Evolutionary conservation across 2,113 vertebrate genomes (phyloP), one percentile per base, ranked within the genome.

Genomic region (Aythya baeri): DNA sequence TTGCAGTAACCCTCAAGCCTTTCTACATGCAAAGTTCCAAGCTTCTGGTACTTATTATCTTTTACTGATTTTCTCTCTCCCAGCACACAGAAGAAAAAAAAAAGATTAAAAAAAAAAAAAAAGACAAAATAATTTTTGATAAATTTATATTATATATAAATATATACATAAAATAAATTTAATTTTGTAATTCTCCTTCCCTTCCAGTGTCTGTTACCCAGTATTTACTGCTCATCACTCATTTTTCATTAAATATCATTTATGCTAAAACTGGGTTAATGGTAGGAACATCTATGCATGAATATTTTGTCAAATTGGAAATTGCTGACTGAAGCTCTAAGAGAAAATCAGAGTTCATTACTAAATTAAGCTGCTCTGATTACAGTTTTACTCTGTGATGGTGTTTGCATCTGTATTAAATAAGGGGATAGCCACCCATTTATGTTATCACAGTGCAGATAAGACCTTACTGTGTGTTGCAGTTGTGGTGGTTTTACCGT

Each of bases 281-380:
- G 80, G 38, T 84, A 92, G 76, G 83, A 89, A 93, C 43, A 86
- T 89, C 68, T 90, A 9, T 43, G 44, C 63, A 80, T 52, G 25
- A 88, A 80, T 93, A 94, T 96, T 89, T 94, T 94, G 87, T 93
- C 79, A 94, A 93, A 95, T 88, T 94, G 79, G 61, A 95, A 96
- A 88, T 71, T 91, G 85, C 87, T 95, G 75, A 88, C 75, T 81
- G 43, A 32, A 71, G 52, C 63, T 87, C 21, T 91, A 82, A 55
- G 67, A 80, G 87, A 71, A 97, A 91, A 95, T 94, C 86, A 16
- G 22, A 86, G 55, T 91, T 94, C 75, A 94, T 95, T 94, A 88
- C 85, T 81, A 86, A 94, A 91, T 90, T 93, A 88, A 83, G 65
- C 41, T 83, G 68, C 32, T 83, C 83, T 93, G 89, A 96, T 94